Base-by-base conservation (phyloP, 2,113 vertebrate species). In the Cyprinodon brontotheroides region DNA sequence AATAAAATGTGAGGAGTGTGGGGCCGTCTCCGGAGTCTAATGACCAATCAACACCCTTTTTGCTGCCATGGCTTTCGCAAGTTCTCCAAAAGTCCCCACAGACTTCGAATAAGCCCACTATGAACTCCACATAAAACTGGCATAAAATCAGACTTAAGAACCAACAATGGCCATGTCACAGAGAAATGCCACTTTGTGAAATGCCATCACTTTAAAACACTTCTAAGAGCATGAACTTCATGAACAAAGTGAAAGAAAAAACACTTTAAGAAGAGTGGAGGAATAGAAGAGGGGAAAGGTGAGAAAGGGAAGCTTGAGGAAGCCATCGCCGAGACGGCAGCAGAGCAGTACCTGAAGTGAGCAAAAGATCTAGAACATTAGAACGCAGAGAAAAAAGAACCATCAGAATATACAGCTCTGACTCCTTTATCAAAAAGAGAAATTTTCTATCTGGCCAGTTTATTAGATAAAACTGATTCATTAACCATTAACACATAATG, bases 31-130 rank as follows among this genome's bases (percentile, higher is more conserved):
- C 81, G 75, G 84, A 87, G 83, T 93, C 91, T 93, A 93, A 93
- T 91, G 91, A 91, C 92, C 93, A 94, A 94, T 94, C 93, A 94
- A 92, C 93, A 93, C 93, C 90, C 82, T 92, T 75, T 84, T 89
- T 68, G 79, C 89, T 90, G 87, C 91, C 84, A 81, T 88, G 78
- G 89, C 90, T 93, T 93, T 92, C 92, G 91, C 86, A 92, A 87
- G 87, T 88, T 72, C 81, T 90, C 86, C 90, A 70, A 84, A 84
- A 83, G 87, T 87, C 88, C 50, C 88, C 78, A 81, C 65, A 62
- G 62, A 83, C 86, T 84, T 78, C 87, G 91, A 89, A 89, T 77
- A 84, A 93, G 88, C 88, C 86, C 71, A 17, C 69, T 11, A 61
- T 83, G 87, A 92, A 85, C 88, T 78, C 77, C 13, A 81, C 84